A percentile compares a stretch with the other conserved stretches of the same genome.
phyloP scores from a whole-genome alignment of 2,888 invertebrate species.

The Troides aeacus region DNA sequence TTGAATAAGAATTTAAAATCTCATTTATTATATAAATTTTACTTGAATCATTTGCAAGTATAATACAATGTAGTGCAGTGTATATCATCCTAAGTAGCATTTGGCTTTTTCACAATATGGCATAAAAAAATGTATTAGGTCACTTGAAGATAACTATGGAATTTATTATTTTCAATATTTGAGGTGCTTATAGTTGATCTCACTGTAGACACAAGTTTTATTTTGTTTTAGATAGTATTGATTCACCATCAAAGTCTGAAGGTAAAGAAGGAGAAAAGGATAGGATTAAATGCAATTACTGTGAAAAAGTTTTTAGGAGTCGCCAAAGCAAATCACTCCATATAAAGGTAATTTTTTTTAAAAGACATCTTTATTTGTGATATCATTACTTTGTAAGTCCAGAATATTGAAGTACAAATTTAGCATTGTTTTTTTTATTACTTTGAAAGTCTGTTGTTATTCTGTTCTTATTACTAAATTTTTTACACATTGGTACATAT shows the following conservation, averaged over 20 bases:
- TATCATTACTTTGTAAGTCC: too few relatives aligned
- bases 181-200: not conserved
- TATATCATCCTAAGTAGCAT: too few relatives aligned
- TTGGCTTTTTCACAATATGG: too few relatives aligned
- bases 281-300: constrained; percentile 75
- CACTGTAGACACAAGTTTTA: not conserved
- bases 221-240: not conserved
- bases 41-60: not conserved
- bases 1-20: not conserved
- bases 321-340: constrained; percentile 82
- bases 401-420: too few relatives aligned
- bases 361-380: too few relatives aligned
- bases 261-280: constrained; percentile 26
- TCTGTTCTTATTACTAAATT: too few relatives aligned
- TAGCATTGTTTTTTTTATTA: too few relatives aligned
- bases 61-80: too few relatives aligned
- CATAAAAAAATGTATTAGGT: too few relatives aligned
- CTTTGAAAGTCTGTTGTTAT: too few relatives aligned
- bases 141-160: too few relatives aligned
- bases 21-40: too few relatives aligned
- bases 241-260: constrained; percentile 6
- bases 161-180: not conserved
- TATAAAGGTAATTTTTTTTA: constrained; percentile 58
- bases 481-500: not conserved
- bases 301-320: constrained; percentile 80